phyloP scores from a whole-genome alignment of 2,888 invertebrate genomes.

The Chrysina gloriosa region DNA sequence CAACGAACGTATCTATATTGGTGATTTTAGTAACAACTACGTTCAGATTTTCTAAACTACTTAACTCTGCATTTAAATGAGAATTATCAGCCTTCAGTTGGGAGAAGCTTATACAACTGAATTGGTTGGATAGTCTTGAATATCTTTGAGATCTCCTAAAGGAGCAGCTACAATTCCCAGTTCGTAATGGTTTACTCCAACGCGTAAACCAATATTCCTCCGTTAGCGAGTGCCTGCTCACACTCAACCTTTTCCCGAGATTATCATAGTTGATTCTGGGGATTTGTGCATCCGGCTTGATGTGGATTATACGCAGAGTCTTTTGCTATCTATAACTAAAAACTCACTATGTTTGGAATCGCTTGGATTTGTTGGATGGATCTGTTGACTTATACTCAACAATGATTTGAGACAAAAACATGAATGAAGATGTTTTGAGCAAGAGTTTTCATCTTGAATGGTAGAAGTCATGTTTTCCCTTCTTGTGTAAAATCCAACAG shows the following conservation, averaged over 20 bases:
- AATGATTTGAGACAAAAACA: slow-evolving; percentile 48
- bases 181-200: slow-evolving; percentile 64
- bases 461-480: slow-evolving; percentile 32
- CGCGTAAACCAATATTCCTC: slow-evolving; percentile 67
- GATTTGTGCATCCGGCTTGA: slow-evolving; percentile 53
- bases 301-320: slow-evolving; percentile 59
- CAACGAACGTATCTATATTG: slow-evolving; percentile 61
- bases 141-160: slow-evolving; percentile 62
- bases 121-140: slow-evolving; percentile 55
- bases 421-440: slow-evolving; percentile 43
- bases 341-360: slow-evolving; percentile 61
- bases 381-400: slow-evolving; percentile 55
- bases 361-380: slow-evolving; percentile 59
- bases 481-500: background rate
- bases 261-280: slow-evolving; percentile 46
- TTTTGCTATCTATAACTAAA: slow-evolving; percentile 58
- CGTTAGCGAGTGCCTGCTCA: slow-evolving; percentile 58
- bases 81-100: slow-evolving; percentile 9
- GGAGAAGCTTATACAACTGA: slow-evolving; percentile 35
- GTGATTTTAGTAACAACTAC: slow-evolving; percentile 55
- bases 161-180: slow-evolving; percentile 62
- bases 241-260: slow-evolving; percentile 50
- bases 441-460: slow-evolving; percentile 39
- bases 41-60: slow-evolving; percentile 43
- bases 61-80: slow-evolving; percentile 33